A percentile compares a stretch with the other conserved stretches of the same genome.
These are phyloP conservation scores for Ochotona curzoniae DNA, from an alignment of 2,113 vertebrate species.

Conservation along the genomic window DNA sequence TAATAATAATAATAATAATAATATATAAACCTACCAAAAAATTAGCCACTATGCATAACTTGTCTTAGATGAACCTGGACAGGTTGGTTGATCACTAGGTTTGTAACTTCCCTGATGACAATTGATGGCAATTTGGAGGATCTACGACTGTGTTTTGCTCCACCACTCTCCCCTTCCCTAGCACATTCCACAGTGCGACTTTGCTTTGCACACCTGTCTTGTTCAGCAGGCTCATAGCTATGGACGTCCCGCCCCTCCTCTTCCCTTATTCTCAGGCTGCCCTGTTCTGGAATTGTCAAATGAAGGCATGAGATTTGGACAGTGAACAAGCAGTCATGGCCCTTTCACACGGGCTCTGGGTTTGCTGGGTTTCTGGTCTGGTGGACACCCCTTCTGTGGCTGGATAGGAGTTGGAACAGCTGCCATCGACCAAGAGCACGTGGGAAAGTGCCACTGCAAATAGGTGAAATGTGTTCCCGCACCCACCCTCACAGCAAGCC, in stretches of 20 bases:
- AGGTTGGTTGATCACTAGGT: not conserved
- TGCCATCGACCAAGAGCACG: not conserved
- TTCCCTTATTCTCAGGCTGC: not conserved
- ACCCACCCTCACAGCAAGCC: not conserved
- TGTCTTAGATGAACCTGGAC: constrained; percentile 21
- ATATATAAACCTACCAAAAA: not conserved
- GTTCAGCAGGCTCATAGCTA: not conserved
- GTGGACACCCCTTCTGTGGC: not conserved
- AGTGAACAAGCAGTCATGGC: not conserved
- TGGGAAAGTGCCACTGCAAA: not conserved
- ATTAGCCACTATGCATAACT: not conserved
- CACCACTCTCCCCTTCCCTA: not conserved
- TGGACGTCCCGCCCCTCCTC: not conserved
- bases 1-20: too few relatives aligned
- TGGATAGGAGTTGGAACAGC: not conserved
- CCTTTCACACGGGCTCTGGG: not conserved
- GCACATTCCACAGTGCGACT: not conserved
- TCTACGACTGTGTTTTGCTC: not conserved
- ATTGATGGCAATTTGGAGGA: not conserved
- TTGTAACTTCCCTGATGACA: not conserved
- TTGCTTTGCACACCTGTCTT: not conserved
- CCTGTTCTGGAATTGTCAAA: not conserved
- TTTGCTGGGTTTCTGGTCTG: not conserved
- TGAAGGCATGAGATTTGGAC: constrained; percentile 23
- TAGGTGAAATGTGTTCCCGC: not conserved